Evolutionary conservation across 35 echinoderm and acorn worm genomes (phyloP).

Genomic region (Ophioderma brevispina): DNA sequence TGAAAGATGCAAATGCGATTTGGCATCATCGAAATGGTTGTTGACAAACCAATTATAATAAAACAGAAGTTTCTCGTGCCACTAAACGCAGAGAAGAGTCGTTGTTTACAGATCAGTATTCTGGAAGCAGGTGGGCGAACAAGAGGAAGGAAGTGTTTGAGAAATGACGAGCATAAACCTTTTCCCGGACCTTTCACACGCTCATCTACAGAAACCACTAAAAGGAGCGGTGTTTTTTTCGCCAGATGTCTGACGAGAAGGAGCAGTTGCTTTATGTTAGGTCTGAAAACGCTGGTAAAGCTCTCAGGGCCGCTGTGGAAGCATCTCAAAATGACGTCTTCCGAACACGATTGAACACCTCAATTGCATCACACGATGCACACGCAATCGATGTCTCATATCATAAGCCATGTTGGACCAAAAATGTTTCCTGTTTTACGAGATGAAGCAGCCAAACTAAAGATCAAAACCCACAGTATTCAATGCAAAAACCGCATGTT

Average conservation of each 20-base stretch:
- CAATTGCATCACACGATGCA: too few species aligned
- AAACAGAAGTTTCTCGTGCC: neutral
- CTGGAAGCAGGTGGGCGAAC: neutral
- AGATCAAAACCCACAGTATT: neutral
- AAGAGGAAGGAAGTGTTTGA: neutral
- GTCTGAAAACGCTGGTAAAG: too few species aligned
- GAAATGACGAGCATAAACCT: neutral
- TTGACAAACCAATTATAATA: neutral
- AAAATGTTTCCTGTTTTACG: constrained; percentile 34
- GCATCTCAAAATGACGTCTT: too few species aligned
- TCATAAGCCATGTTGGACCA: constrained; percentile 34
- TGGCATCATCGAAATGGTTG: neutral
- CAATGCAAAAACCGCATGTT: constrained; percentile 47
- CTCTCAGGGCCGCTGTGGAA: too few species aligned
- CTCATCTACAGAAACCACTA: neutral
- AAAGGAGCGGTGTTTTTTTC: neutral
- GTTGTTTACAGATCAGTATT: neutral
- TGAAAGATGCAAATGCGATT: neutral
- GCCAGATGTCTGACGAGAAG: neutral
- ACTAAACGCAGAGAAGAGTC: too few species aligned
- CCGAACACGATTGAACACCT: too few species aligned
- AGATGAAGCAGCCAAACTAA: constrained; percentile 9
- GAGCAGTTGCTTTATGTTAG: neutral
- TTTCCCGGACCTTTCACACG: neutral
- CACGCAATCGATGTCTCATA: neutral